Evolutionary conservation across 2,113 vertebrate species (phyloP).

Genomic region (Brachypteracias leptosomus): DNA sequence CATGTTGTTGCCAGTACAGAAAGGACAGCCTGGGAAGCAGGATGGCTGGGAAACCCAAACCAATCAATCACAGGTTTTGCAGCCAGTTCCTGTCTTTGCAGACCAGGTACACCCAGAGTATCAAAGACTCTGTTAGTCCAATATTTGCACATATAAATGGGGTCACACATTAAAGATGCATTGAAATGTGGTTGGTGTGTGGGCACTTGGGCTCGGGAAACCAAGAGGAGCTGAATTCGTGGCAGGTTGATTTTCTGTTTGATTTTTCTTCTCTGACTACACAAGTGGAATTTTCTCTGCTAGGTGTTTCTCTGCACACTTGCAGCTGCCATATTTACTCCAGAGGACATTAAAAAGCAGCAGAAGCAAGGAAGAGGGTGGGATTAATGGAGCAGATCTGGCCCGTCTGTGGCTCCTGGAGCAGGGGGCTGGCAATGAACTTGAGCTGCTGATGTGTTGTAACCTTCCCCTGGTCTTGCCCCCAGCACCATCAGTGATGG

Average conservation of each 20-base stretch:
- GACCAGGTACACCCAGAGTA: background rate
- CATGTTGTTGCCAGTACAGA: no score
- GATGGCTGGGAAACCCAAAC: background rate
- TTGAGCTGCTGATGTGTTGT: background rate
- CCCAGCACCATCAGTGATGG: background rate
- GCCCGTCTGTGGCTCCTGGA: background rate
- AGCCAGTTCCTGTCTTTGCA: background rate
- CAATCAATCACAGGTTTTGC: no score
- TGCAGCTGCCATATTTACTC: background rate
- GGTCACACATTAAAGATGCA: slow-evolving; percentile 8
- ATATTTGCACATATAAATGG: background rate
- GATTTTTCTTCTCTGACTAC: background rate
- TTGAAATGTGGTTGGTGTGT: slow-evolving; percentile 9
- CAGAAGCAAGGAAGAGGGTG: background rate
- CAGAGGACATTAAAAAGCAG: slow-evolving; percentile 17
- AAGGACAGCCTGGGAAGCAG: background rate
- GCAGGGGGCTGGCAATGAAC: background rate
- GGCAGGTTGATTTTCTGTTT: slow-evolving; percentile 54
- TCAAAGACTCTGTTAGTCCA: background rate
- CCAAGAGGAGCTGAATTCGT: background rate
- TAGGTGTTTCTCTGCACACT: background rate
- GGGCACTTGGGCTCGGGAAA: background rate
- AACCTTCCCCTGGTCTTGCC: background rate
- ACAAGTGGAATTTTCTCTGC: background rate
- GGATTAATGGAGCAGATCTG: background rate